Base-by-base conservation (phyloP, 2,797 vertebrate species). In the Micrastur ruficollis region DNA sequence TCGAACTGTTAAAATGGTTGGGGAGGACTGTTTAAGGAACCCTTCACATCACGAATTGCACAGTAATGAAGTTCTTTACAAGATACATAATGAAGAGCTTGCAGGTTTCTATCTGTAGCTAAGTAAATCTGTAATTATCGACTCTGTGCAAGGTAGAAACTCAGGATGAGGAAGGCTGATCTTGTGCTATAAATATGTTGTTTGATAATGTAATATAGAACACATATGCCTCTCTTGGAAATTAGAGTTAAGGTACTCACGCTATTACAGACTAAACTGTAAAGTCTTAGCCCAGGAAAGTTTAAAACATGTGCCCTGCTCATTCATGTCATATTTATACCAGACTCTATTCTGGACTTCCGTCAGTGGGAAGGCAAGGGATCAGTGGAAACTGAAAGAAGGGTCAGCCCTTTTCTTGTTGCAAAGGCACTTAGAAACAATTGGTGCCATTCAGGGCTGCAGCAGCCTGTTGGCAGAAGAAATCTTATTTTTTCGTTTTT, bases 21-120 rank as follows among this genome's bases (percentile, higher is more conserved):
- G 89, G 56, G 92, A 93, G 95, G 88, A 82, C 46, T 90, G 89
- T 94, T 91, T 92, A 83, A 80, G 72, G 76, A 74, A 72, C 66
- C 8, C 14, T 75, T 93, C 62, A 38, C 36, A 53, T 66, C 55
- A 38, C 2, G 8, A 63, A 61, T 78, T 83, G 50, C 58, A 59
- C 50, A 53, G 68, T 65, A 81, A 90, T 86, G 63, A 92, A 85
- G 74, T 66, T 73, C 89, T 96, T 89, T 95, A 81, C 58, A 61
- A 81, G 72, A 21, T 56, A 55, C 5, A 16, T 83, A 83, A 80
- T 58, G 53, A 86, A 81, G 47, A 92, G 15, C 56, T 95, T 75
- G 58, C 73, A 42, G 18, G 72, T 92, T 95, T 78, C 88, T 52
- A 23, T 50, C 2, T 0, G 65, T 63, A 58, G 91, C 52, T 67